Evolutionary conservation across 2,888 invertebrate genomes (phyloP), one percentile per base, ranked within the genome.

Genomic region (Drosophila borealis): DNA sequence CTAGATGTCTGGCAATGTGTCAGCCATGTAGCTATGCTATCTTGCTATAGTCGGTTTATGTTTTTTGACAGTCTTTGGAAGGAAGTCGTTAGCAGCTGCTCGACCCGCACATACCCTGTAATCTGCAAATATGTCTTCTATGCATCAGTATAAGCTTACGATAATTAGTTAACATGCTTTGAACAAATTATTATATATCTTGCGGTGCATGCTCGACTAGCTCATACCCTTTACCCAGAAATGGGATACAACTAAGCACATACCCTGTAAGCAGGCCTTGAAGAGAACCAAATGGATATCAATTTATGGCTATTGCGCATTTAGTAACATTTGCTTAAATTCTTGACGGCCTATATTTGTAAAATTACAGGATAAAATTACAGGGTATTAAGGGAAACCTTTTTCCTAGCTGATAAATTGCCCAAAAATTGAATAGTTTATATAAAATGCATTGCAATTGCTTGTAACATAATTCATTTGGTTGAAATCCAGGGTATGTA

Each of bases 201-300:
- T 8, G 14, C n/a, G 6, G 39, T 8, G 41, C 41, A 41, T 17
- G 41, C 9, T 9, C n/a, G 19, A 49, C n/a, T 21, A n/a, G 34
- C 34, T n/a, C 13, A 49, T 21, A 36, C 49, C 19, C 49, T 17
- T 17, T 17, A 17, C 1, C 1, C 17, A 17, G 17, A 17, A 17
- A 17, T 17, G 17, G 0, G 17, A 17, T 17, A 17, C 17, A 17
- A 17, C 17, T 49, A 10, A 11, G 4, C 17, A 13, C 1, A 42
- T 67, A 51, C 39, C 13, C 45, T 56, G 19, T 29, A 21, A 17
- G n/a, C 50, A 36, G 13, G 34, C n/a, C 4, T 13, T 11, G n/a
- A 4, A n/a, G 13, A 13, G 17, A 13, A 10, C 6, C 37, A 37
- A 37, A 14, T 14, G 6, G 2, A 37, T 14, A 6, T 37, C 6